Evolutionary conservation across 1,140 invertebrate species (phyloP), one percentile per base, ranked within the genome.

Genomic region (Diabrotica undecimpunctata): DNA sequence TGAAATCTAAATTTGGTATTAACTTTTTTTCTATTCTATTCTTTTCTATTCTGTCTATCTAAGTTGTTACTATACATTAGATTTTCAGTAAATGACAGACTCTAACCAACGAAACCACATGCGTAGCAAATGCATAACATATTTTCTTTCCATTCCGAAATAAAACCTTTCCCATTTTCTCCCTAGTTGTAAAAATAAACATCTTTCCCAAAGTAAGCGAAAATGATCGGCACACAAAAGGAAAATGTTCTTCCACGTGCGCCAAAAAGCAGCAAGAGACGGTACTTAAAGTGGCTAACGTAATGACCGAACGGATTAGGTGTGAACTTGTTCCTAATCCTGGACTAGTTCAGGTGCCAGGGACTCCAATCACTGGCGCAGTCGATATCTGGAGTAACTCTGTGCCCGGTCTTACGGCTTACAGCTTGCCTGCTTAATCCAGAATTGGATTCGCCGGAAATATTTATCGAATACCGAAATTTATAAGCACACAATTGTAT

Each of bases 351-450:
- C 58, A 60, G 58, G 58, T 60, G 46, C 39, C 58, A 60, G 58
- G 58, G 58, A 10, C 55, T 57, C 11, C 14, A 57, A 57, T 57
- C 55, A 60, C 58, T 13, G 58, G 12, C n/a, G 13, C 13, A 62
- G 61, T 62, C 61, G 61, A 62, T 62, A 62, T 62, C 54, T 55
- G 61, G 61, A 62, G 61, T 62, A 62, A 62, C 35, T 50, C 61
- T 62, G 61, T 62, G 52, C 61, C 58, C 58, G 58, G 46, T 5
- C 58, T 60, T 51, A 51, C 41, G 41, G 41, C 8, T 46, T 46
- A 46, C n/a, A 46, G 41, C 41, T 46, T 46, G 41, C 41, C n/a
- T 46, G 41, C n/a, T 10, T 46, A 10, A 8, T 46, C 41, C 41
- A 46, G 41, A n/a, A 3, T 46, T n/a, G 41, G 41, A 46, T 10